These are phyloP conservation scores for Macrosteles quadrilineatus DNA, from an alignment of 1,140 invertebrate genomes.

Conservation along the genomic window DNA sequence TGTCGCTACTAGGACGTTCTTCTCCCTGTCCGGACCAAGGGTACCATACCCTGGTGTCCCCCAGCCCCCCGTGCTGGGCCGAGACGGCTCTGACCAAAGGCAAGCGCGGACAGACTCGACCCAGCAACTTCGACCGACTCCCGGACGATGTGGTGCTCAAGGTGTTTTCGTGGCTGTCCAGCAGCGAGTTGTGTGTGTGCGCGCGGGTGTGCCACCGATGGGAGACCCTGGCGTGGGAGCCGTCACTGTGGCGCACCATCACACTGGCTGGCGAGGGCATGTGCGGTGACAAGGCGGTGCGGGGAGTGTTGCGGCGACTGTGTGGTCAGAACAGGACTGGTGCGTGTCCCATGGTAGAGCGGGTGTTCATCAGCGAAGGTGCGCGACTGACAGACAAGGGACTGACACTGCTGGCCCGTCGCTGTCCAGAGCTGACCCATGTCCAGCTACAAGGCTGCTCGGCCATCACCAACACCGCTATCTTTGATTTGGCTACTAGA, in stretches of 20 bases:
- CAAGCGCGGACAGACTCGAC: background rate
- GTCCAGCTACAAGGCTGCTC: constrained; percentile 70
- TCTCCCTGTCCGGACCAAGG: constrained; percentile 69
- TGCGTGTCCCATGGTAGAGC: constrained; percentile 57
- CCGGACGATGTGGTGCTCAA: constrained; percentile 58
- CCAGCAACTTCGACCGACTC: constrained; percentile 51
- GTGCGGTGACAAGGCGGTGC: constrained; percentile 68
- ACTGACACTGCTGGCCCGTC: constrained; percentile 63
- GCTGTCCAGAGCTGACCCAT: constrained; percentile 72
- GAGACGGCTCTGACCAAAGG: constrained; percentile 26
- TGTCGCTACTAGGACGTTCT: constrained; percentile 33
- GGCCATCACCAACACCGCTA: constrained; percentile 65
- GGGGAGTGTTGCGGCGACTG: constrained; percentile 62
- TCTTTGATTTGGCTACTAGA: constrained; percentile 64
- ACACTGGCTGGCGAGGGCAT: constrained; percentile 63
- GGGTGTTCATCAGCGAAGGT: constrained; percentile 70
- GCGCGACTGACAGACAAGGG: constrained; percentile 74
- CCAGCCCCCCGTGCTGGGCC: constrained; percentile 48
- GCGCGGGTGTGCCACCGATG: constrained; percentile 80
- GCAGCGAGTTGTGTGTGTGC: constrained; percentile 74
- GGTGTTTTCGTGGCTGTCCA: constrained; percentile 75
- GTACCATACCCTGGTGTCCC: constrained; percentile 70
- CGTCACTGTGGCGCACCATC: constrained; percentile 72
- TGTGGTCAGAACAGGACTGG: constrained; percentile 57
- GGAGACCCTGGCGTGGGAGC: constrained; percentile 80